Conservation (phyloP, 2,113 vertebrate species). For the Chaetodon auriga region DNA sequence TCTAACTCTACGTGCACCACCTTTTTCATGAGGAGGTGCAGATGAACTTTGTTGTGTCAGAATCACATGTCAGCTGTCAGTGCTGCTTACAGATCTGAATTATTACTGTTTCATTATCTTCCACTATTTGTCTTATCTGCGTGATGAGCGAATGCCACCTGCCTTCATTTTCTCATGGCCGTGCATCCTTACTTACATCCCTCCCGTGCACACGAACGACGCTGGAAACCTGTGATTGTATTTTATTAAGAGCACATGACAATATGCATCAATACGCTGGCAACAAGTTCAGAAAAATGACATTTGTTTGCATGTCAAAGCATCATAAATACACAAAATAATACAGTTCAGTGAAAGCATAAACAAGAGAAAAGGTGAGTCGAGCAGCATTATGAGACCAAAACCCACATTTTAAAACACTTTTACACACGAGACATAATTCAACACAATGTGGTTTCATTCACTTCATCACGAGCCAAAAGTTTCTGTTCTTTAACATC, state of each 20-base stretch:
- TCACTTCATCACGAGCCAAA: background rate
- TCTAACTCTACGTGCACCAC: too few species aligned
- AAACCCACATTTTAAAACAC: background rate
- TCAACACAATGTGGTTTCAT: background rate
- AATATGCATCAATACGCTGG: constrained; percentile 16
- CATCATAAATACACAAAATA: constrained; percentile 1
- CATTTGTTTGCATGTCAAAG: constrained; percentile 4
- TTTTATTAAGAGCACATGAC: constrained; percentile 52
- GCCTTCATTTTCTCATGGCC: too few species aligned
- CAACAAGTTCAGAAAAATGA: constrained; percentile 33
- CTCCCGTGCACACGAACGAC: background rate
- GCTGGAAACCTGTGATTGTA: constrained; percentile 8
- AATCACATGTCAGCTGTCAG: too few species aligned
- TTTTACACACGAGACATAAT: background rate
- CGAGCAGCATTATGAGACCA: background rate
- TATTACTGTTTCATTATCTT: too few species aligned
- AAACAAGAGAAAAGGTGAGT: background rate
- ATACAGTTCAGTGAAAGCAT: background rate
- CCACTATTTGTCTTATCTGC: too few species aligned
- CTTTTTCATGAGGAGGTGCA: too few species aligned
- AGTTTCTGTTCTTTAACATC: background rate
- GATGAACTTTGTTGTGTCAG: too few species aligned
- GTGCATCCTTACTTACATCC: too few species aligned
- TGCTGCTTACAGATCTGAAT: too few species aligned
- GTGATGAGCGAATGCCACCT: too few species aligned